Evolutionary conservation across 2,113 vertebrate species (phyloP).

Genomic region (Cathartes aura): DNA sequence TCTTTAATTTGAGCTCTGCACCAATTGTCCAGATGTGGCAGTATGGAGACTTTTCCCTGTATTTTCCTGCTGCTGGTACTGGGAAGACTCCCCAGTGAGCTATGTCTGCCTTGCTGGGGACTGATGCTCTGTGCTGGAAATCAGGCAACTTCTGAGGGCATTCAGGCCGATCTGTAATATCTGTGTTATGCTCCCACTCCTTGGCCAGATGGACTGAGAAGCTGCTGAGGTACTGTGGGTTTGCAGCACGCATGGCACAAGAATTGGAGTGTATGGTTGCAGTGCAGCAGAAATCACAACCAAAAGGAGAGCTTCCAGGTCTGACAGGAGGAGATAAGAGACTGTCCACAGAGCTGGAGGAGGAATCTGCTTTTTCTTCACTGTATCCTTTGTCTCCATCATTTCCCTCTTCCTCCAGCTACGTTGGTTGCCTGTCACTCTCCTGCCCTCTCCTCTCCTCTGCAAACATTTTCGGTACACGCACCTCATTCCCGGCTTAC

Average conservation of each 20-base stretch:
- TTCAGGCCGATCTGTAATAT: background rate
- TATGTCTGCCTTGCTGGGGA: background rate
- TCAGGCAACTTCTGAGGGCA: background rate
- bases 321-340: background rate
- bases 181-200: background rate
- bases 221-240: background rate
- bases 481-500: background rate
- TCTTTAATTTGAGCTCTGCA: background rate
- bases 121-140: background rate
- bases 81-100: background rate
- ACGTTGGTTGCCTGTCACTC: background rate
- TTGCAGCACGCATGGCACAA: background rate
- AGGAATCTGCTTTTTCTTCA: background rate
- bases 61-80: background rate
- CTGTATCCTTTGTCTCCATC: accelerated
- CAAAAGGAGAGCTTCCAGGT: background rate
- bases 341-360: background rate
- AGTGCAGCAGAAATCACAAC: background rate
- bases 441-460: background rate
- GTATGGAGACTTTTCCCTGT: background rate
- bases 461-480: background rate
- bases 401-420: background rate
- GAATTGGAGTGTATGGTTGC: background rate
- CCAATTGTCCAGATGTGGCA: background rate
- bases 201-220: background rate